A percentile compares a stretch with the other conserved stretches of the same genome.
These are phyloP conservation scores for Drosophila mercatorum DNA, from an alignment of 2,888 invertebrate genomes.

Conservation along the genomic window DNA sequence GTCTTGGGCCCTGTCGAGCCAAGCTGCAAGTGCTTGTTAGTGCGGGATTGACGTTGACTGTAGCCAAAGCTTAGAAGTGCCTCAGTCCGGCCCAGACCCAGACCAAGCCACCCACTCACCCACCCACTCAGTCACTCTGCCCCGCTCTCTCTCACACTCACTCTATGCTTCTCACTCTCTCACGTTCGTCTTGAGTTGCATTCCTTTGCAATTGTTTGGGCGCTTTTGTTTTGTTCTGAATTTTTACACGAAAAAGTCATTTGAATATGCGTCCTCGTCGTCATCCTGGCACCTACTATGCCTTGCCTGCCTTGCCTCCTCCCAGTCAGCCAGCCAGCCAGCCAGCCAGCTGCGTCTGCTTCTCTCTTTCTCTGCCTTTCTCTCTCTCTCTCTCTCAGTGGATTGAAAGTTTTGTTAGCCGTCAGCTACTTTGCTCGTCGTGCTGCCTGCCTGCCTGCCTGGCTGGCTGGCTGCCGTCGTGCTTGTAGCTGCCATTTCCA, in stretches of 20 bases:
- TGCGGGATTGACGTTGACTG: slow-evolving; percentile 74
- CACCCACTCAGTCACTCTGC: slow-evolving; percentile 3
- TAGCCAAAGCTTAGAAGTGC: slow-evolving; percentile 66
- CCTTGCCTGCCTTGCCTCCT: not conserved
- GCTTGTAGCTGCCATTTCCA: slow-evolving; percentile 30
- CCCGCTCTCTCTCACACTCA: not conserved
- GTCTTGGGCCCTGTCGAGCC: slow-evolving; percentile 61
- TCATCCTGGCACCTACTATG: not conserved
- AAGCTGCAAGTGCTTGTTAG: slow-evolving; percentile 75
- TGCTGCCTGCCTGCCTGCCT: slow-evolving; percentile 15
- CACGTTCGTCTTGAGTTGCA: slow-evolving; percentile 66
- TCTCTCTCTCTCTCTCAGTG: slow-evolving; percentile 26
- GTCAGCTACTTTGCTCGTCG: slow-evolving; percentile 70
- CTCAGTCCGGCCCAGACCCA: slow-evolving; percentile 23
- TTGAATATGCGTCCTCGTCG: slow-evolving; percentile 71
- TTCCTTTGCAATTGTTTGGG: slow-evolving; percentile 74
- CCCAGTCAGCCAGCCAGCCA: not conserved
- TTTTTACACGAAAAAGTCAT: slow-evolving; percentile 81
- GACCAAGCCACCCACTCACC: not conserved
- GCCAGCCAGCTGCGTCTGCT: not conserved
- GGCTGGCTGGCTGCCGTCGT: slow-evolving; percentile 8
- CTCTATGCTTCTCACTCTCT: not conserved
- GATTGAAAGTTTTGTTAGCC: slow-evolving; percentile 78
- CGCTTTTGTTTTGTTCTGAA: slow-evolving; percentile 75
- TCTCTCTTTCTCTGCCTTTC: slow-evolving; percentile 17